These are phyloP conservation scores for Drosophila orena DNA, from an alignment of 1,140 invertebrate species.

Conservation along the genomic window DNA sequence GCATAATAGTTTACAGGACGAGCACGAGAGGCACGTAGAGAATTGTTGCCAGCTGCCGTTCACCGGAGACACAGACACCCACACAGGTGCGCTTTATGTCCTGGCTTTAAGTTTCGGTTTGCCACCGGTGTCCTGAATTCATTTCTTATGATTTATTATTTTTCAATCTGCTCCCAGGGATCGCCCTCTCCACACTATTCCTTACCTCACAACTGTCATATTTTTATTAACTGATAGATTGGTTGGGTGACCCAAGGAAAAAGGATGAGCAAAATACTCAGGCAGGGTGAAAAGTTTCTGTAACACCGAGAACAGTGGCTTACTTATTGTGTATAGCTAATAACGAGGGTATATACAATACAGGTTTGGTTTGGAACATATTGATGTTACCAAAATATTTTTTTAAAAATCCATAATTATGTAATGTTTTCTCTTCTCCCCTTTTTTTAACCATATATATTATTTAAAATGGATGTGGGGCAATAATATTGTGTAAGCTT, in stretches of 20 bases:
- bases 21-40: slow-evolving; percentile 64
- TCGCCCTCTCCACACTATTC: slow-evolving; percentile 17
- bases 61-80: slow-evolving; percentile 42
- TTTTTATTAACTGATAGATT: slow-evolving; percentile 81
- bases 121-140: slow-evolving; percentile 30
- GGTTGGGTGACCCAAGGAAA: slow-evolving; percentile 29
- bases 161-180: slow-evolving; percentile 66
- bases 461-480: no score
- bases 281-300: background rate
- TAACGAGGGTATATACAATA: background rate
- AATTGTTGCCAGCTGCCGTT: slow-evolving; percentile 57
- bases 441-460: no score
- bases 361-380: no score
- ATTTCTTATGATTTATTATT: slow-evolving; percentile 74
- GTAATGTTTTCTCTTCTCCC: no score
- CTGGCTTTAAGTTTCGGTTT: slow-evolving; percentile 70
- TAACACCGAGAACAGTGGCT: no score
- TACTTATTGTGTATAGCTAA: background rate
- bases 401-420: no score
- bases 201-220: slow-evolving; percentile 46
- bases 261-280: slow-evolving; percentile 33
- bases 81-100: slow-evolving; percentile 75
- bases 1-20: slow-evolving; percentile 68
- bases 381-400: no score
- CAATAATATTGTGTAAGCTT: no score